phyloP scores from a whole-genome alignment of 2,113 vertebrate genomes.

The Peromyscus maniculatus region DNA sequence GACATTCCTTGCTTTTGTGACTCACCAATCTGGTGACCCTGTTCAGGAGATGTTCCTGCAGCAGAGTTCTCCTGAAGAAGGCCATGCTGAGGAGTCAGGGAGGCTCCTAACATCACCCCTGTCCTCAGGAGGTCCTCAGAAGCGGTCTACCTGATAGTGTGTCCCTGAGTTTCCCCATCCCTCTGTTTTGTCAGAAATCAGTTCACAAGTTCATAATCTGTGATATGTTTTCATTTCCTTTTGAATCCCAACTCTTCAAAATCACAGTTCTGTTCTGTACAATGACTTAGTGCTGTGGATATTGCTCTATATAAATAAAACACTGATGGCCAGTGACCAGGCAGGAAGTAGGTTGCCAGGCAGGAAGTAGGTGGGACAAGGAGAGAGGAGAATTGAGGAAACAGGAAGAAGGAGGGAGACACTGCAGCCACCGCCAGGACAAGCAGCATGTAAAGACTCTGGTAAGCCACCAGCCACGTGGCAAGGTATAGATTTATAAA shows the following conservation, averaged over 20 bases:
- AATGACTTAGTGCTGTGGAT: not conserved
- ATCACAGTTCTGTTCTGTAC: not conserved
- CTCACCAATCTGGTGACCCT: not conserved
- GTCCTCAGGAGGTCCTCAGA: not conserved
- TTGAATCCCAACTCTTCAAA: not conserved
- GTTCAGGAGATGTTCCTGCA: not conserved
- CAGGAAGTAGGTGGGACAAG: too few relatives aligned
- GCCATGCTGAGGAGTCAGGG: not conserved
- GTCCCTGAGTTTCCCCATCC: not conserved
- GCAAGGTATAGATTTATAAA: too few relatives aligned
- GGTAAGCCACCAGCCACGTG: too few relatives aligned
- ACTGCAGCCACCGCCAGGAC: too few relatives aligned
- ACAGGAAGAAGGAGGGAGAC: too few relatives aligned
- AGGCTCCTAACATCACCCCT: not conserved
- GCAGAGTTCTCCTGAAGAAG: not conserved
- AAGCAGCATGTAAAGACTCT: too few relatives aligned
- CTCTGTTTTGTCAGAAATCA: not conserved
- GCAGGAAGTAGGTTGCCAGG: too few relatives aligned
- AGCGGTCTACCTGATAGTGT: not conserved
- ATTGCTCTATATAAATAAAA: too few relatives aligned
- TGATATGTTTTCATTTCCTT: not conserved
- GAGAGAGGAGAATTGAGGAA: too few relatives aligned
- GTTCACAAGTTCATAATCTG: not conserved
- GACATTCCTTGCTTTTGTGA: not conserved
- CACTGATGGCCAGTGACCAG: too few relatives aligned